Conservation (phyloP, 92 coral and sea anemone genomes). For the Porites rus region DNA sequence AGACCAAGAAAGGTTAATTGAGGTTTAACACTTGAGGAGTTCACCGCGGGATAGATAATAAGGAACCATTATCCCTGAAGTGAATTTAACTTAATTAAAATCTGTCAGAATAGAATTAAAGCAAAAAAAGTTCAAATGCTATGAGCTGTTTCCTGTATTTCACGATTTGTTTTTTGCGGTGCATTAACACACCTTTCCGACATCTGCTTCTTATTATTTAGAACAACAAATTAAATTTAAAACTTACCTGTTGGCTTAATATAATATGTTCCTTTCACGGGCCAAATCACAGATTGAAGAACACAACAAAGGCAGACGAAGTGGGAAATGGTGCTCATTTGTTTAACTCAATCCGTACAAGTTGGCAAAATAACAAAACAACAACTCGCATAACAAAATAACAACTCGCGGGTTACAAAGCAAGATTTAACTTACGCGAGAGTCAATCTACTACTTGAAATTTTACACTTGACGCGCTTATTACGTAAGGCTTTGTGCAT, state of each 20-base stretch:
- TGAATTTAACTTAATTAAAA: not conserved
- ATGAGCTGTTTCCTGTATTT: not conserved
- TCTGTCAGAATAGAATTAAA: not conserved
- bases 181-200: not conserved
- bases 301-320: not conserved
- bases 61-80: not conserved
- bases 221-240: not conserved
- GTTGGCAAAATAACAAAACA: not conserved
- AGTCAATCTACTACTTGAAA: not conserved
- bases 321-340: constrained; percentile 2
- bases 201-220: not conserved
- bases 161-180: not conserved
- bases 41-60: not conserved
- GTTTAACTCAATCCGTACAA: not conserved
- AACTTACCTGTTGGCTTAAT: constrained; percentile 45
- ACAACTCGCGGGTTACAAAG: constrained; percentile 4
- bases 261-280: constrained; percentile 40
- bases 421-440: not conserved
- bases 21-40: not conserved
- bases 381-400: not conserved
- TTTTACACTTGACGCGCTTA: not conserved
- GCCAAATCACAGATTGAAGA: constrained; percentile 23
- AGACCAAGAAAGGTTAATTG: not conserved
- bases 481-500: constrained; percentile 25
- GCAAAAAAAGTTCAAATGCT: not conserved